Conservation (phyloP, 2,888 invertebrate genomes). For the Papilio demoleus region DNA sequence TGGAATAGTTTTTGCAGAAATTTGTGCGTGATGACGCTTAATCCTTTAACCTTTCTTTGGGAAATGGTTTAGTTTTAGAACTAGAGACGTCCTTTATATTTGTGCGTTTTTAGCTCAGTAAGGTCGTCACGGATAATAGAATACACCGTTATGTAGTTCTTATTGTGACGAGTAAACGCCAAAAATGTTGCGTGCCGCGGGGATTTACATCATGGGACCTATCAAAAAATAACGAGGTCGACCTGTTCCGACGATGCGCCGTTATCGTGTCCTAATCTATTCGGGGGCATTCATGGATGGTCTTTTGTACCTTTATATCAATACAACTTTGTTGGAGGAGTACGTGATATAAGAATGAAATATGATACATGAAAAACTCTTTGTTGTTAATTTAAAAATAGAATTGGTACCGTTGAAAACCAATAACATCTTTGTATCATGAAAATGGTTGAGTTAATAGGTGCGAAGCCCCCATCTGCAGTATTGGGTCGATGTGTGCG, state of each 20-base stretch:
- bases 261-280: constrained; percentile 71
- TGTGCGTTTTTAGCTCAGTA: constrained; percentile 59
- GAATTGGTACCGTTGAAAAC: constrained; percentile 46
- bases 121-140: constrained; percentile 61
- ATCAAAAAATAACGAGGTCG: constrained; percentile 80
- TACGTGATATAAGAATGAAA: constrained; percentile 20
- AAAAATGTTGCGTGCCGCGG: constrained; percentile 77
- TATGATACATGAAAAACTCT: constrained; percentile 7
- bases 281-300: constrained; percentile 66
- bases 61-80: constrained; percentile 68
- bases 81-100: constrained; percentile 68
- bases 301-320: constrained; percentile 73
- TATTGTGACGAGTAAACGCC: constrained; percentile 77
- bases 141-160: constrained; percentile 75
- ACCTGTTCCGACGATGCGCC: constrained; percentile 65
- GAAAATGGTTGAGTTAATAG: constrained; percentile 66
- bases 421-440: constrained; percentile 51
- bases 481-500: constrained; percentile 43
- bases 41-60: constrained; percentile 71
- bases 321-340: constrained; percentile 62
- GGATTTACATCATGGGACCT: constrained; percentile 78
- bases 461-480: constrained; percentile 64
- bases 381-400: constrained; percentile 38
- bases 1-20: constrained; percentile 56
- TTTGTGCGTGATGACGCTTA: constrained; percentile 76